Conservation (phyloP, 2,888 invertebrate species). For the Cantharis rustica region DNA sequence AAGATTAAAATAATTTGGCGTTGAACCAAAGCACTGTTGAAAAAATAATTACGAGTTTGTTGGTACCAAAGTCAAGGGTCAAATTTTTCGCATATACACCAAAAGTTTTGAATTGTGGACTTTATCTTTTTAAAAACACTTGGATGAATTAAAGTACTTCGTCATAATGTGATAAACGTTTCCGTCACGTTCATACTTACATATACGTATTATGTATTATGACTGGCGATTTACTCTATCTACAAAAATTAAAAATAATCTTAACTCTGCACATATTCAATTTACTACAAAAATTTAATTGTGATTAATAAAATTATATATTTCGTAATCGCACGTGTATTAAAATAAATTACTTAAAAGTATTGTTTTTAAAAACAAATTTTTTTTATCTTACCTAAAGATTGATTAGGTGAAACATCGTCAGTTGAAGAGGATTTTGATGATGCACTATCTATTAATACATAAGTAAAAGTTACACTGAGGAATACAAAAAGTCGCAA, state of each 20-base stretch:
- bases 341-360: background rate
- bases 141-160: background rate
- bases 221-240: background rate
- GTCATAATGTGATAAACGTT: background rate
- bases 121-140: background rate
- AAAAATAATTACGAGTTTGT: too few species aligned
- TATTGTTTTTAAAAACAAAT: background rate
- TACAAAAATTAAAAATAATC: background rate
- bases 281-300: background rate
- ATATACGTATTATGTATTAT: too few species aligned
- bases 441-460: conserved; percentile 39
- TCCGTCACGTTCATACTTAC: background rate
- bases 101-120: background rate
- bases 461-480: conserved; percentile 44
- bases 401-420: background rate
- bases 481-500: conserved; percentile 48
- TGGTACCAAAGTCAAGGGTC: background rate
- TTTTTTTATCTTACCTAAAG: conserved; percentile 7
- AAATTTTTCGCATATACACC: background rate
- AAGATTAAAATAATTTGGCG: too few species aligned
- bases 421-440: conserved; percentile 4
- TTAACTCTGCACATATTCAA: background rate
- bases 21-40: too few species aligned
- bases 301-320: background rate
- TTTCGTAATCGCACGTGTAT: background rate